Percentiles rank a stretch among this genome's conserved stretches.
Evolutionary conservation across 2,797 vertebrate species (phyloP).

Genomic region (Sebastes minor): DNA sequence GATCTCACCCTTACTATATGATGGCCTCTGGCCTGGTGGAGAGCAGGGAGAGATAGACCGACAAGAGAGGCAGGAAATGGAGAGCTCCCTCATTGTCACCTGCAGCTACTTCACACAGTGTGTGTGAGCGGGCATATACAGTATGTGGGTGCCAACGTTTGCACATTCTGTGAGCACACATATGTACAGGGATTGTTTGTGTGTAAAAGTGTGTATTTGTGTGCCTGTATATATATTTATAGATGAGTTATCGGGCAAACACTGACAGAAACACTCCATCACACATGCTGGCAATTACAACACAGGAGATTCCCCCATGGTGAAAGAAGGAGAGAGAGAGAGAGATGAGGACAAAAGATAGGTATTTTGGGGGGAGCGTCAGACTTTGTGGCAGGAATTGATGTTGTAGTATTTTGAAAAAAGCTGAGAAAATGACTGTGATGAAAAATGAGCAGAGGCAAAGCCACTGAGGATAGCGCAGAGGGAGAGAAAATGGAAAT

Average conservation of each 20-base stretch:
- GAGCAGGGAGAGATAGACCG: slow-evolving; percentile 11
- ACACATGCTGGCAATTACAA: slow-evolving; percentile 33
- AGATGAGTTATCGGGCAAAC: slow-evolving; percentile 34
- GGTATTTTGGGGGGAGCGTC: slow-evolving; percentile 11
- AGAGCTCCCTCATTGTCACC: slow-evolving; percentile 62
- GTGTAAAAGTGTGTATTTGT: not conserved
- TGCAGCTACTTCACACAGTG: slow-evolving; percentile 39
- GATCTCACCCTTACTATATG: slow-evolving; percentile 23
- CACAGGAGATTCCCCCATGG: slow-evolving; percentile 25
- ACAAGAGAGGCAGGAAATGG: slow-evolving; percentile 48
- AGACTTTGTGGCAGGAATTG: slow-evolving; percentile 10
- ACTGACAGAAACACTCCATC: slow-evolving; percentile 63
- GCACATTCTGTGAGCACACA: slow-evolving; percentile 26
- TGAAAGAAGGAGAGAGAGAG: not conserved
- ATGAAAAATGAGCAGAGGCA: slow-evolving; percentile 34
- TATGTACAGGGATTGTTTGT: not conserved
- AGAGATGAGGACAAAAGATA: slow-evolving; percentile 2
- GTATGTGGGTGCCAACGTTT: slow-evolving; percentile 2
- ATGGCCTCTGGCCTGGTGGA: slow-evolving; percentile 27
- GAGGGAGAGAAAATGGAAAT: slow-evolving; percentile 14
- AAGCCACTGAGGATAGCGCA: not conserved
- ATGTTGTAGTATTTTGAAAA: slow-evolving; percentile 17
- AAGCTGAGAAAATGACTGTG: slow-evolving; percentile 1
- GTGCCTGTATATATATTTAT: slow-evolving; percentile 2
- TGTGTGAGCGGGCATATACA: not conserved